These are phyloP conservation scores for Xylophagus ater DNA, from an alignment of 2,888 invertebrate genomes.

Conservation along the genomic window DNA sequence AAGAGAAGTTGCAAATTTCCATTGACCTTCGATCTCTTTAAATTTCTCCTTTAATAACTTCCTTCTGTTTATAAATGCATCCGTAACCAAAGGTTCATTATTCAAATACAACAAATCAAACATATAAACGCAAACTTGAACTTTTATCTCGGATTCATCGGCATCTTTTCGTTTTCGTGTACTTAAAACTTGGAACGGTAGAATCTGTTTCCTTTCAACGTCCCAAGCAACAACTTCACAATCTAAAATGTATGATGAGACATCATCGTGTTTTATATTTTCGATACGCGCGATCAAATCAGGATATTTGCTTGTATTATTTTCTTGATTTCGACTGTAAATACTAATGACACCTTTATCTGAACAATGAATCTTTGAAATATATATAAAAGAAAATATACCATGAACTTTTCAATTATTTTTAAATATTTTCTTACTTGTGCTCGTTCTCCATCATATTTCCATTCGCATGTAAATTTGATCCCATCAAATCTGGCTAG, in stretches of 20 bases:
- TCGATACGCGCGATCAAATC: slow-evolving; percentile 71
- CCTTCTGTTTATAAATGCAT: slow-evolving; percentile 66
- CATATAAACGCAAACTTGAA: slow-evolving; percentile 88
- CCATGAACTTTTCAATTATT: background rate
- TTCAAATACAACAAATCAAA: slow-evolving; percentile 93
- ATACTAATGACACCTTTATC: slow-evolving; percentile 62
- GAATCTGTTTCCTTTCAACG: slow-evolving; percentile 68
- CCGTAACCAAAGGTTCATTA: slow-evolving; percentile 68
- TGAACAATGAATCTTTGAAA: slow-evolving; percentile 55
- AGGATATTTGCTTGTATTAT: slow-evolving; percentile 91
- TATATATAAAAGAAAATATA: background rate
- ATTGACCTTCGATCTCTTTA: slow-evolving; percentile 61
- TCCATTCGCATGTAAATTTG: slow-evolving; percentile 96
- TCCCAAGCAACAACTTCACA: slow-evolving; percentile 98
- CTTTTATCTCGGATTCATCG: slow-evolving; percentile 41
- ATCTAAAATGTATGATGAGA: slow-evolving; percentile 81
- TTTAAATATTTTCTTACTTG: slow-evolving; percentile 50
- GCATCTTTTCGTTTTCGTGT: slow-evolving; percentile 88
- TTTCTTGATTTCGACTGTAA: slow-evolving; percentile 92
- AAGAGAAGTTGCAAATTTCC: slow-evolving; percentile 73
- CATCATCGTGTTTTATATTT: slow-evolving; percentile 43
- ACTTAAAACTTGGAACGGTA: slow-evolving; percentile 92
- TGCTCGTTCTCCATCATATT: slow-evolving; percentile 98
- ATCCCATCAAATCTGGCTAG: slow-evolving; percentile 69
- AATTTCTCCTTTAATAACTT: slow-evolving; percentile 59